Evolutionary conservation across 2,797 vertebrate species (phyloP), one percentile per base, ranked within the genome.

Genomic region (Scarus forsteni): DNA sequence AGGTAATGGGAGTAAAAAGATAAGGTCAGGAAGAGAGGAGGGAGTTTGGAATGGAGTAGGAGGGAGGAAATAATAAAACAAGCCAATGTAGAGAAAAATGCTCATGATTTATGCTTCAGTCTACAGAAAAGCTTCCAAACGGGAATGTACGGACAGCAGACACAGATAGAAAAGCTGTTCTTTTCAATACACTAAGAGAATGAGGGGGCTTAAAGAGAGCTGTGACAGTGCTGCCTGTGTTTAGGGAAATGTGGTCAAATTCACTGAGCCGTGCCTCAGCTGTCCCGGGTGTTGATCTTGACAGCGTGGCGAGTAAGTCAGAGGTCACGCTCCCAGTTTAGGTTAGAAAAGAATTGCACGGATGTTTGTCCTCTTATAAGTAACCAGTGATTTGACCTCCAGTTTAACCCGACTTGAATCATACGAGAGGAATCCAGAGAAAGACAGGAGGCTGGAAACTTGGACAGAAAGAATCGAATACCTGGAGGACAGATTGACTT

Each of bases 261-360:
- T 76, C 85, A 77, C 78, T 13, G 77, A 77, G 66, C 79, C 63
- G 6, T 73, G 80, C 70, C 54, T 69, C 85, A 78, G 80, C 81
- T 85, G 86, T 75, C 84, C 80, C 70, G 81, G 74, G 83, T 85
- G 86, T 87, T 91, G 80, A 89, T 91, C 81, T 81, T 84, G 81
- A 91, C 85, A 85, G 80, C 69, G 35, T 73, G 75, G 81, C 48
- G 57, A 71, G 75, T 52, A 62, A 81, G 89, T 92, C 83, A 89
- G 49, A 86, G 88, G 86, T 89, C 75, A 66, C 12, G 76, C 80
- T 91, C 78, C 83, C 72, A 83, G 83, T 85, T 89, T 87, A 80
- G 81, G 64, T 77, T 78, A 59, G 66, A 80, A 65, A 77, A 66
- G 57, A 82, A 48, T 52, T 68, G 44, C 5, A 9, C 52, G 73